These are phyloP conservation scores for Tetropium fuscum DNA, from an alignment of 2,888 invertebrate species.

Conservation along the genomic window DNA sequence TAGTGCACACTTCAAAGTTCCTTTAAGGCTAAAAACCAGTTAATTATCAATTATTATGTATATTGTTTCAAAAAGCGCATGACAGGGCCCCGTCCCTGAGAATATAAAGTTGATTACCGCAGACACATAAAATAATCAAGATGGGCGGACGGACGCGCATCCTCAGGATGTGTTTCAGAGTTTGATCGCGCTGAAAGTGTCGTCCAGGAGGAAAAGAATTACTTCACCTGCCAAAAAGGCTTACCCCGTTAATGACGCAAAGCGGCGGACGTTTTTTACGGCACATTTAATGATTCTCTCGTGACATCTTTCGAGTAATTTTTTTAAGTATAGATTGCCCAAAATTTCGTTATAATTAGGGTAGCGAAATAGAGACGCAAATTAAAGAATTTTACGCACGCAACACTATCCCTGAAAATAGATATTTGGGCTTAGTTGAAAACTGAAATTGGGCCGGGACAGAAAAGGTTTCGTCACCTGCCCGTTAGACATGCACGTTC, in stretches of 20 bases:
- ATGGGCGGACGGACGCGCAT: conserved; percentile 23
- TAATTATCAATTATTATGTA: too few species aligned
- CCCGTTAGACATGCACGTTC: conserved; percentile 14
- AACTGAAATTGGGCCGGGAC: conserved; percentile 29
- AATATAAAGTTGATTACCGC: conserved; percentile 9
- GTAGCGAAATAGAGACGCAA: conserved; percentile 33
- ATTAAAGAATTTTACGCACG: conserved; percentile 38
- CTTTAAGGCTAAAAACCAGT: too few species aligned
- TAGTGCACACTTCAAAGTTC: too few species aligned
- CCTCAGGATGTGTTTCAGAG: conserved; percentile 22
- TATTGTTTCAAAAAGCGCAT: too few species aligned
- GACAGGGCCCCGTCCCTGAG: conserved; percentile 3
- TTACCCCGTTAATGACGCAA: conserved; percentile 27
- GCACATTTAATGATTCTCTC: conserved; percentile 30
- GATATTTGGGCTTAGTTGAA: conserved; percentile 23
- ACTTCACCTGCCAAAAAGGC: conserved; percentile 33
- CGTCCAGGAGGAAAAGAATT: conserved; percentile 22
- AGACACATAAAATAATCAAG: conserved; percentile 27
- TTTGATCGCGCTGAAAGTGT: conserved; percentile 10
- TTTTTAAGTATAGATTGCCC: conserved; percentile 21
- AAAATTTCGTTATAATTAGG: conserved; percentile 33
- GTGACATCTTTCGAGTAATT: conserved; percentile 17
- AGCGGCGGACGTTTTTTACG: conserved; percentile 26
- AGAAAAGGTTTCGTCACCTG: conserved; percentile 33
- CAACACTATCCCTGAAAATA: conserved; percentile 28